Evolutionary conservation across 2,888 invertebrate genomes (phyloP).

Genomic region (Dendrolimus pini): DNA sequence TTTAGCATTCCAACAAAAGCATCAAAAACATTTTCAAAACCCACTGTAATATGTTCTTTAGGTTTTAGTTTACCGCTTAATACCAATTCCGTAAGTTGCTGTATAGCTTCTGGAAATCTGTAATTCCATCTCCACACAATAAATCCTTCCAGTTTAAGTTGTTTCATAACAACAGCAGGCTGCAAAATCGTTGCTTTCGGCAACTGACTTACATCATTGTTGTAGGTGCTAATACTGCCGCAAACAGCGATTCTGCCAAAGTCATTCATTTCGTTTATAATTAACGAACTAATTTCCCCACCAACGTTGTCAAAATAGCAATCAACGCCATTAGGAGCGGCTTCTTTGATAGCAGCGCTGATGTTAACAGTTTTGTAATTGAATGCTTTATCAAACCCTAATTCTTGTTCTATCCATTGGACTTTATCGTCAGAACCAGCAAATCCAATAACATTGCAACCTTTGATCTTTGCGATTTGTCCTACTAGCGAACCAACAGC

Average conservation of each 20-base stretch:
- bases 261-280: slow-evolving; percentile 77
- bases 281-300: slow-evolving; percentile 75
- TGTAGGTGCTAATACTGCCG: slow-evolving; percentile 44
- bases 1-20: slow-evolving; percentile 79
- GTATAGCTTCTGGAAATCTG: slow-evolving; percentile 76
- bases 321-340: slow-evolving; percentile 80
- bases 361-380: slow-evolving; percentile 80
- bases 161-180: slow-evolving; percentile 68
- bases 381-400: slow-evolving; percentile 81
- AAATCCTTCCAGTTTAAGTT: slow-evolving; percentile 81
- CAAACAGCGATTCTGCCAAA: slow-evolving; percentile 34
- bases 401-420: slow-evolving; percentile 70
- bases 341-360: slow-evolving; percentile 65
- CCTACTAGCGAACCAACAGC: slow-evolving; percentile 83
- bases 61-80: slow-evolving; percentile 79
- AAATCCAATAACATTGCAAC: slow-evolving; percentile 78
- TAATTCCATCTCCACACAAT: slow-evolving; percentile 63
- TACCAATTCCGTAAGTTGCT: slow-evolving; percentile 77
- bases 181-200: slow-evolving; percentile 67
- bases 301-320: slow-evolving; percentile 87
- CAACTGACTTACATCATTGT: slow-evolving; percentile 25
- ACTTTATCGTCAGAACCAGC: slow-evolving; percentile 82
- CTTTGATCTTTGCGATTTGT: slow-evolving; percentile 83
- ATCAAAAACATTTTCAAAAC: slow-evolving; percentile 81
- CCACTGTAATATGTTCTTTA: slow-evolving; percentile 80